Base-by-base conservation (phyloP, 2,888 invertebrate genomes). In the Entomobrya multifasciata region DNA sequence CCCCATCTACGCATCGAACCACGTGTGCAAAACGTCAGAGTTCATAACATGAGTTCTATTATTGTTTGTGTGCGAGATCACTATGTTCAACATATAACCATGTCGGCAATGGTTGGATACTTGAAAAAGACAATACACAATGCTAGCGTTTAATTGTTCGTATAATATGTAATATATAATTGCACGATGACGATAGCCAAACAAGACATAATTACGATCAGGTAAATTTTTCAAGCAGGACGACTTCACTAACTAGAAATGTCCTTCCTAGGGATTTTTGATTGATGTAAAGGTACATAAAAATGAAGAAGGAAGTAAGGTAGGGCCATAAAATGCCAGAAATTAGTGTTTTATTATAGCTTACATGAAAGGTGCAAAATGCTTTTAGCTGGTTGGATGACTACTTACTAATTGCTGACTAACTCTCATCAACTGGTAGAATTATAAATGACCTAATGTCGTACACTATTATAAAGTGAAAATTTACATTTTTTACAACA, bases 81-180 rank as follows among this genome's bases (percentile, higher is more conserved):
- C 4, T n/a, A 60, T n/a, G 6, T 25, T 11, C 25, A 25, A 13
- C 25, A 8, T 5, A 25, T 25, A 60, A 25, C 3, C 27, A 60
- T 60, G 62, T 30, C 62, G 27, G 62, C 27, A 62, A 62, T 62
- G 62, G 62, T 62, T 62, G 62, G 62, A 1, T 62, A 27, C 55
- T 17, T 22, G 2, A 2, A 62, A 15, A 17, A 27, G 11, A 55
- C 52, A 55, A 41, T 25, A 36, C 36, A 70, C 49, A 72, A 72
- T 72, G 44, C 11, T 25, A 44, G 30, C 52, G 25, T 72, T 52
- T 72, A 81, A 81, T 81, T 81, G 81, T 36, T 81, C 44, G 65
- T 20, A 80, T 55, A 76, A 76, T 57, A 81, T 57, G 81, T 70
- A 81, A 81, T 81, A 72, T 4, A 55, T 80, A 70, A 80, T 80